Evolutionary conservation across 1,140 invertebrate genomes (phyloP), one percentile per base, ranked within the genome.

Genomic region (Yoshiicerus persimilis): DNA sequence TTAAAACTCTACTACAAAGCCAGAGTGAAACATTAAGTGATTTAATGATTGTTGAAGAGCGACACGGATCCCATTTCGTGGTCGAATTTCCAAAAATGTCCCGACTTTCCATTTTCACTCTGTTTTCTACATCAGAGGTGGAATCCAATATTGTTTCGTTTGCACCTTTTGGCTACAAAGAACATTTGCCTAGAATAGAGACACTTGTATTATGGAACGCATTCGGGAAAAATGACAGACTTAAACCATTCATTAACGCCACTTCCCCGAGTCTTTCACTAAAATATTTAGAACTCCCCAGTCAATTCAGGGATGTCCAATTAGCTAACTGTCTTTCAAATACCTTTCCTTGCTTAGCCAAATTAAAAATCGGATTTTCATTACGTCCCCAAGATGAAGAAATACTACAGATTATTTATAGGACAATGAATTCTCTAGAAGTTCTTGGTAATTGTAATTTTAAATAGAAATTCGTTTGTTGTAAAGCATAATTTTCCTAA

Each of bases 1-100:
- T 88, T 39, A 88, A 23, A 10, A 32, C 80, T 25, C n/a, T 88
- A 6, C 83, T 88, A 0, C 66, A 88, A 75, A 88, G 87, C n/a
- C 87, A 84, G 25, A 56, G 38, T 23, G 39, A 85, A 11, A 47
- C 84, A 34, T 64, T 85, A 25, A 38, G 38, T 30, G 36, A 84
- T n/a, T 39, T 88, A n/a, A 25, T 36, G 23, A 30, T 88, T 11
- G 75, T 39, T 6, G 87, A 88, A 38, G 87, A 88, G 27, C 32
- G 87, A 32, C 80, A 85, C 2, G 87, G 87, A 16, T 83, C 70
- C 10, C 41, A 56, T 10, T 80, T 85, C 70, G 25, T 23, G 5
- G 83, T 88, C 20, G 62, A 88, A 62, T 88, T 88, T 62, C 87
- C 87, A 11, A 32, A 27, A 83, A 87, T 87, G 87, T 38, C 10